Base-by-base conservation (phyloP, 1,140 invertebrate species). In the Temnothorax curvispinosus region DNA sequence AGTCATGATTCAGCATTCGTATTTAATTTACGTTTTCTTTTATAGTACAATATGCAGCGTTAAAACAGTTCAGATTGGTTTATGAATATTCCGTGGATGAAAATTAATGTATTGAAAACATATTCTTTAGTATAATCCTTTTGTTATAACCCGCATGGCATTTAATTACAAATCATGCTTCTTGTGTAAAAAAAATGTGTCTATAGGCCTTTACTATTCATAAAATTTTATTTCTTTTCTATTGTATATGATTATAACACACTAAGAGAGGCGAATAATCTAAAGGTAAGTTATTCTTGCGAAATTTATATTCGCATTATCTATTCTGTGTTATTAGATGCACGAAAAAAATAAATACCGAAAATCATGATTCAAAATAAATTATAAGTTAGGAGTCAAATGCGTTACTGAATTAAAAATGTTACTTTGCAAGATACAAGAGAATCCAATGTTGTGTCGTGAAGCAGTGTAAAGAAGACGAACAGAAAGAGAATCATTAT, bases 81-180 rank as follows among this genome's bases (percentile, higher is more conserved):
- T 54, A 38, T 54, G 47, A 8, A 44, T 69, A 81, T 44, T 56
- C n/a, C 13, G 5, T n/a, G 11, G 1, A 44, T 27, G 15, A 60
- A 47, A 21, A 32, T 35, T 15, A 15, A 38, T 38, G 64, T 9
- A 41, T 38, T 21, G 18, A 35, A 54, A 21, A 35, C 11, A 21
- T 21, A 21, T 8, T 8, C 9, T 41, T 41, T 72, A 32, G 71
- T 15, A 69, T 50, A 35, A 44, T 72, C 1, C 7, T 72, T 72
- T 82, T 60, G 3, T 71, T 32, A n/a, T 47, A 82, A 71, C 58
- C 2, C 5, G 2, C 60, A 41, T 81, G 6, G 8, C 56, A 72
- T 72, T 56, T 72, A 47, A 60, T 82, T 82, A 60, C 56, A 54
- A 47, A 47, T 72, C 21, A 47, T 35, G 13, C 11, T 41, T 35